A percentile compares a stretch with the other conserved stretches of the same genome.
phyloP scores from a whole-genome alignment of 2,888 invertebrate genomes.

The Sarcophaga caerulescens region DNA sequence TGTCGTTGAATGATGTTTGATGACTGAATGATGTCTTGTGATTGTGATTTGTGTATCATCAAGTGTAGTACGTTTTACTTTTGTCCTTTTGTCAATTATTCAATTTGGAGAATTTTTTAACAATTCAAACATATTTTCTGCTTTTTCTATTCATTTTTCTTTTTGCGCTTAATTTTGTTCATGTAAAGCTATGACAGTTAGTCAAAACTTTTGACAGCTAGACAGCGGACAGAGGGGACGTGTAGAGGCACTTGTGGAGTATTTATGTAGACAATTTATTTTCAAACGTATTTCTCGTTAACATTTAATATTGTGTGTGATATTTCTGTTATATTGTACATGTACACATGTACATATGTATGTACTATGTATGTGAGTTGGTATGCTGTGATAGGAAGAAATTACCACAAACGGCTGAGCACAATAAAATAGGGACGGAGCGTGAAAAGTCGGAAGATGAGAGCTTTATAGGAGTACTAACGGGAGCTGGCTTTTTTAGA shows the following conservation, averaged over 20 bases:
- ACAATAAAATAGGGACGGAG: background rate
- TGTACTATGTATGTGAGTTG: too few relatives aligned
- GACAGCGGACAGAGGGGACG: background rate
- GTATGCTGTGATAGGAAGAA: background rate
- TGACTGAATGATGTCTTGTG: slow-evolving; percentile 37
- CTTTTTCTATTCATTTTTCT: background rate
- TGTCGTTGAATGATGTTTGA: background rate
- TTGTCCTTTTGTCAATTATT: slow-evolving; percentile 58
- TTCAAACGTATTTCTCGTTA: background rate
- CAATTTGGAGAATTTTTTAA: slow-evolving; percentile 51
- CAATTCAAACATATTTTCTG: slow-evolving; percentile 30
- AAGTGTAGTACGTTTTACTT: slow-evolving; percentile 35
- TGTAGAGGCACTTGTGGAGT: background rate
- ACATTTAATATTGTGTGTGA: background rate
- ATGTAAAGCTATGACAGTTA: background rate
- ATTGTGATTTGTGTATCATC: slow-evolving; percentile 50
- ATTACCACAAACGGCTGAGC: background rate
- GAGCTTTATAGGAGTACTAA: too few relatives aligned
- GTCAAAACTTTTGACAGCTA: background rate
- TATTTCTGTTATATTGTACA: too few relatives aligned
- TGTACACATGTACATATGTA: too few relatives aligned
- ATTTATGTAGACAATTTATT: background rate
- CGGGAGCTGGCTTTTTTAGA: too few relatives aligned
- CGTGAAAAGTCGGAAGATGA: too few relatives aligned
- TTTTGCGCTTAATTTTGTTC: slow-evolving; percentile 13